Evolutionary conservation across 2,113 vertebrate genomes (phyloP).

Genomic region (Hypocryptadius cinnamomeus): DNA sequence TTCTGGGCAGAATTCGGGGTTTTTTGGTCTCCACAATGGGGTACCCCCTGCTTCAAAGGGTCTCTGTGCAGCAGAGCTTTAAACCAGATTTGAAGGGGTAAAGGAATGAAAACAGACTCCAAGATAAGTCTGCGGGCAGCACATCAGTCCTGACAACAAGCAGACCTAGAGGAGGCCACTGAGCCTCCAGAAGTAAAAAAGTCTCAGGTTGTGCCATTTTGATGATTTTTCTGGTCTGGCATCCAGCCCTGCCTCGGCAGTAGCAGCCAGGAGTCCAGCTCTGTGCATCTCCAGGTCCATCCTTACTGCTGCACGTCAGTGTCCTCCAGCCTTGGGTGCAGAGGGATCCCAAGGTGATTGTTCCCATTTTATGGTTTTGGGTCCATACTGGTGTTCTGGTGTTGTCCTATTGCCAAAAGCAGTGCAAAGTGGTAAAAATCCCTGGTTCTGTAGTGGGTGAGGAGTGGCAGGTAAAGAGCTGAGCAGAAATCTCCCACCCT

Average conservation of each 20-base stretch:
- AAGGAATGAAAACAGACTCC: background rate
- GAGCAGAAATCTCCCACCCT: background rate
- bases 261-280: background rate
- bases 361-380: background rate
- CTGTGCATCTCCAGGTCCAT: background rate
- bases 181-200: background rate
- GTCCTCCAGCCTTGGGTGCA: background rate
- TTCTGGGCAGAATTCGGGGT: background rate
- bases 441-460: background rate
- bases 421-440: background rate
- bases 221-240: conserved; percentile 20
- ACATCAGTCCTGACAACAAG: background rate
- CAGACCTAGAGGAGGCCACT: background rate
- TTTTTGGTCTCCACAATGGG: background rate
- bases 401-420: background rate
- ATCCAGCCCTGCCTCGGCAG: background rate
- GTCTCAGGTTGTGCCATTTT: background rate
- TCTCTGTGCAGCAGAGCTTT: background rate
- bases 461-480: background rate
- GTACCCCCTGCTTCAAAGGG: background rate
- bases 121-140: background rate
- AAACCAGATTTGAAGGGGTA: background rate
- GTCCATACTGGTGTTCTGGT: accelerated
- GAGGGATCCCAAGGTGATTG: background rate
- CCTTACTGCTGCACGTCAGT: background rate